phyloP scores from a whole-genome alignment of 92 coral and sea anemone species.

The Phenganax marumi region DNA sequence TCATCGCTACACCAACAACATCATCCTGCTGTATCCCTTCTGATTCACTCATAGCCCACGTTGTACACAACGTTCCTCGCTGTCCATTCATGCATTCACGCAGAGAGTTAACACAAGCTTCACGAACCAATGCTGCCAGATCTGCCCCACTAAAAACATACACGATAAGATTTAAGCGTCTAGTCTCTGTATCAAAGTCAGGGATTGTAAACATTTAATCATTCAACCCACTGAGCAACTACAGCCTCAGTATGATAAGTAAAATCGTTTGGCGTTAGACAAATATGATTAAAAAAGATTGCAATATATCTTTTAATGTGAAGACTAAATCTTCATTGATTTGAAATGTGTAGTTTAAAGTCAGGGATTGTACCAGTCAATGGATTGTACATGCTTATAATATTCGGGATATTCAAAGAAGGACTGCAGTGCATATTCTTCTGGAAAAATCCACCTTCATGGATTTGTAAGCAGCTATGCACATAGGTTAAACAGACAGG shows the following conservation, averaged over 20 bases:
- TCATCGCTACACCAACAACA: conserved; percentile 65
- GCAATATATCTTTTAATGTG: no score
- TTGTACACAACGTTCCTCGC: background rate
- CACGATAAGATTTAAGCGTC: background rate
- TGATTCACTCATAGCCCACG: background rate
- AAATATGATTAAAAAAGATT: no score
- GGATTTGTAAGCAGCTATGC: background rate
- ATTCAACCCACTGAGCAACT: no score
- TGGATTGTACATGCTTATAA: no score
- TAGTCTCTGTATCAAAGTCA: background rate
- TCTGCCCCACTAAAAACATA: conserved; percentile 77
- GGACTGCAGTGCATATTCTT: no score
- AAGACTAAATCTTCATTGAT: no score
- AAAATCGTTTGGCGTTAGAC: no score
- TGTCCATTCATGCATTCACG: conserved; percentile 70
- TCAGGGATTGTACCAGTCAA: no score
- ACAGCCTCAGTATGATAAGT: no score
- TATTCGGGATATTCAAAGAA: no score
- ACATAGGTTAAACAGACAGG: background rate
- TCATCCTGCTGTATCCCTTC: conserved; percentile 5
- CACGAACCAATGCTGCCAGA: conserved; percentile 89
- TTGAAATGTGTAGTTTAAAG: no score
- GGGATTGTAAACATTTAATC: background rate
- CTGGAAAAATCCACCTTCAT: no score
- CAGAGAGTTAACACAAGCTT: conserved; percentile 90